Evolutionary conservation across 2,888 invertebrate genomes (phyloP).

Genomic region (Orthonychiurus folsomi): DNA sequence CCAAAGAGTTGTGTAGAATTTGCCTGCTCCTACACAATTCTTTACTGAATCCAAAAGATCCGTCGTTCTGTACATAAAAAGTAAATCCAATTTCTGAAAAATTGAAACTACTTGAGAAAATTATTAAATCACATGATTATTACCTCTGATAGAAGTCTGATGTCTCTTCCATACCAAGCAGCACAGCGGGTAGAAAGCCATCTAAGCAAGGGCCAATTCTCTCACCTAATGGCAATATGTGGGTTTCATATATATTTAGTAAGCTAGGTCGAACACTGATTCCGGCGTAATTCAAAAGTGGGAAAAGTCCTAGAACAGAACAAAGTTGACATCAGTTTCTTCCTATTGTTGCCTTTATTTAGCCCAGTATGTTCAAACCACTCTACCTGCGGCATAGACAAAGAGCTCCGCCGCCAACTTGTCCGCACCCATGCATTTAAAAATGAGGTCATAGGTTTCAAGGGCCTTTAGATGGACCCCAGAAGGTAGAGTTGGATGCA

Average conservation of each 20-base stretch:
- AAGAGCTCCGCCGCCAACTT: conserved; percentile 67
- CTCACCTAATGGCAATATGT: conserved; percentile 72
- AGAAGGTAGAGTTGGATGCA: conserved; percentile 82
- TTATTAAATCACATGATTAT: not conserved
- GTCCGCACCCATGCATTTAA: conserved; percentile 72
- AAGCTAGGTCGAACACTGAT: conserved; percentile 79
- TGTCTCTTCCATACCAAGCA: conserved; percentile 74
- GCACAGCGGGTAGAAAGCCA: conserved; percentile 76
- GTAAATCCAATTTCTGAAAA: conserved; percentile 16
- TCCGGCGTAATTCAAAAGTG: conserved; percentile 76
- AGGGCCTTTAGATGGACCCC: conserved; percentile 85
- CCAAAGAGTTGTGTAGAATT: conserved; percentile 83
- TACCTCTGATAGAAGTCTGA: conserved; percentile 67
- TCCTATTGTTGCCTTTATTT: not conserved
- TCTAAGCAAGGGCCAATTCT: conserved; percentile 68
- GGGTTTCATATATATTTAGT: conserved; percentile 73
- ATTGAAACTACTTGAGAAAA: too few relatives aligned
- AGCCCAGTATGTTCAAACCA: conserved; percentile 7
- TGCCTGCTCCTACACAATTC: conserved; percentile 62
- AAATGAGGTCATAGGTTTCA: conserved; percentile 83
- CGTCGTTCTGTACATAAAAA: conserved; percentile 56
- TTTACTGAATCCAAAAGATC: conserved; percentile 60
- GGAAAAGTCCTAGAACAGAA: conserved; percentile 63
- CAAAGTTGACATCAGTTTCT: conserved; percentile 7
- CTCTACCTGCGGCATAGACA: conserved; percentile 63